These are phyloP conservation scores for Geophilus truncorum DNA, from an alignment of 2,888 invertebrate species.

Conservation along the genomic window DNA sequence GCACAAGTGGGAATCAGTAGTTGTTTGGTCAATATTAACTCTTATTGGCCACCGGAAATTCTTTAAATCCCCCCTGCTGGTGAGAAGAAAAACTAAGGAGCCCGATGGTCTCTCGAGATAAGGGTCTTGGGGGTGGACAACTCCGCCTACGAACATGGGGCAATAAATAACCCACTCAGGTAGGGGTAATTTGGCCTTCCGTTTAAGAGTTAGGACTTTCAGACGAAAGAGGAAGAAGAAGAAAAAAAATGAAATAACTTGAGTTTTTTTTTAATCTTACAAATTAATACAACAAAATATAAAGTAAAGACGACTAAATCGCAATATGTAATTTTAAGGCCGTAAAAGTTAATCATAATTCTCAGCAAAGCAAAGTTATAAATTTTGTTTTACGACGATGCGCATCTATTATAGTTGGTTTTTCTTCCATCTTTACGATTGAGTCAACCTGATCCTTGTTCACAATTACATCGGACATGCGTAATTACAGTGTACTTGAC, in stretches of 20 bases:
- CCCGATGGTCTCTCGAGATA: neutral
- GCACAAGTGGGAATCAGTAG: neutral
- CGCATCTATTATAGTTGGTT: neutral
- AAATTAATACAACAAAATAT: too few relatives aligned
- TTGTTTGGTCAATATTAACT: neutral
- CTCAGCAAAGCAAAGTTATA: neutral
- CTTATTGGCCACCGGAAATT: neutral
- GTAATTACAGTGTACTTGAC: constrained; percentile 6
- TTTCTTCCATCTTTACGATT: constrained; percentile 1
- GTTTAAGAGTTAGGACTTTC: neutral
- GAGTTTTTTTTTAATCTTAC: too few relatives aligned
- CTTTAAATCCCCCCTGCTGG: constrained; percentile 9
- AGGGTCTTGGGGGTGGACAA: constrained; percentile 10
- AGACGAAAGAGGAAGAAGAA: neutral
- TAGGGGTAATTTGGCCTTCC: neutral
- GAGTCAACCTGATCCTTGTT: constrained; percentile 1
- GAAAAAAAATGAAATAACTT: neutral
- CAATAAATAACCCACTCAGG: constrained; percentile 9
- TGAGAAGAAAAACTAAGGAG: constrained; percentile 12
- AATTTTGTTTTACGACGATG: constrained; percentile 1
- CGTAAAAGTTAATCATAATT: neutral
- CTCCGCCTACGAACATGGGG: constrained; percentile 6
- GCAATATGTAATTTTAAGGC: neutral
- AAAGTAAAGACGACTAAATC: too few relatives aligned
- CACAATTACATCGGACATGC: constrained; percentile 11